phyloP scores from a whole-genome alignment of 2,888 invertebrate species.

The Cataglyphis rosenhaueri region DNA sequence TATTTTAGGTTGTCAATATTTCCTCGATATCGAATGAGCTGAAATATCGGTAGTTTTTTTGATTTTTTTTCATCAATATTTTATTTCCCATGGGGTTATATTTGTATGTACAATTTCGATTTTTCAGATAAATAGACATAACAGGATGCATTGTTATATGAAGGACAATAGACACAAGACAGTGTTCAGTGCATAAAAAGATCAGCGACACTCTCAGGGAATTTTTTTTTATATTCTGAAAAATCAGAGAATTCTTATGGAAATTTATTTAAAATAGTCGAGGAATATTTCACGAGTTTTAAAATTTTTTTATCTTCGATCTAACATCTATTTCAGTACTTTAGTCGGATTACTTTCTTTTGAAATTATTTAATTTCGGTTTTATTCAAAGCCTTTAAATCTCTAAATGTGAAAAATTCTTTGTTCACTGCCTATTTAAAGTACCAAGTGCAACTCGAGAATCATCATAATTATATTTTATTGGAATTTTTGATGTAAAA shows the following conservation, averaged over 20 bases:
- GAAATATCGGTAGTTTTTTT: neutral
- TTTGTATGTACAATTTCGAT: neutral
- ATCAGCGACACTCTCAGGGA: neutral
- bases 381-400: neutral
- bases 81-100: constrained; percentile 1
- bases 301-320: neutral
- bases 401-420: neutral
- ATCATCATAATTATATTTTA: neutral
- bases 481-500: neutral
- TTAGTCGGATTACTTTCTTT: neutral
- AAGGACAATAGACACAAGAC: neutral
- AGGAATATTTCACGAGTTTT: neutral
- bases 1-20: neutral
- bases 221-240: neutral
- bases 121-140: neutral
- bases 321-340: neutral
- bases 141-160: neutral
- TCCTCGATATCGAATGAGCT: neutral
- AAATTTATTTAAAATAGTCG: too few relatives aligned
- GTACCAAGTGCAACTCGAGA: neutral
- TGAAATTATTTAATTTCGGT: neutral
- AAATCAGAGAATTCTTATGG: neutral
- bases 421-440: neutral
- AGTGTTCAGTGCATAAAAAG: neutral
- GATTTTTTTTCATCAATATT: neutral